Evolutionary conservation across 2,888 invertebrate genomes (phyloP).

Genomic region (Aspidapion aeneum): DNA sequence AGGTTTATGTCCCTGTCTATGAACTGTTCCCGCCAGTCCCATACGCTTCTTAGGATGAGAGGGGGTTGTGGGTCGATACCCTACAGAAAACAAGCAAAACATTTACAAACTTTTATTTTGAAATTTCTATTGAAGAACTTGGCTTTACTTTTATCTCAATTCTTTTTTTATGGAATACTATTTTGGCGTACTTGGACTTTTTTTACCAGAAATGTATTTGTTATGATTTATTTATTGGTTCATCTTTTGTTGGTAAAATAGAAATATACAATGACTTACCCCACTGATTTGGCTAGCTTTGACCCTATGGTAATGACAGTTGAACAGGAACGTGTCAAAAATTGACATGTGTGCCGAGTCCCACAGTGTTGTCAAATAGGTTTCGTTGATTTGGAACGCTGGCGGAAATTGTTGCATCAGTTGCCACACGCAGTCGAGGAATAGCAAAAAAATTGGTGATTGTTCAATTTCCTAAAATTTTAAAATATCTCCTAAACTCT

Average conservation of each 20-base stretch:
- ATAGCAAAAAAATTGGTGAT: slow-evolving; percentile 85
- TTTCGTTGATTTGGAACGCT: slow-evolving; percentile 89
- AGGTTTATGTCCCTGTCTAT: slow-evolving; percentile 73
- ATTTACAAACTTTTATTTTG: slow-evolving; percentile 1
- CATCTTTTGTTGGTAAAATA: too few species aligned
- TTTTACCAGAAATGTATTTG: too few species aligned
- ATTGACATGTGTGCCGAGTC: slow-evolving; percentile 84
- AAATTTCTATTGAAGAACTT: too few species aligned
- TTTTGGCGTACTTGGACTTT: too few species aligned
- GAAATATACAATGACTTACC: too few species aligned
- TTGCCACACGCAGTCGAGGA: slow-evolving; percentile 94
- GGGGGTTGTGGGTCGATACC: slow-evolving; percentile 41
- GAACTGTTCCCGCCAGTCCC: slow-evolving; percentile 92
- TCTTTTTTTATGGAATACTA: too few species aligned
- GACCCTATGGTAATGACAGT: slow-evolving; percentile 73
- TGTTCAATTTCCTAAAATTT: slow-evolving; percentile 53
- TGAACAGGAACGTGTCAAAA: slow-evolving; percentile 92
- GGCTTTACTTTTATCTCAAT: too few species aligned
- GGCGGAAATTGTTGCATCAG: slow-evolving; percentile 82
- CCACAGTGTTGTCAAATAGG: slow-evolving; percentile 89
- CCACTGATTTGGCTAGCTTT: slow-evolving; percentile 59
- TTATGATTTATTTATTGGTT: too few species aligned
- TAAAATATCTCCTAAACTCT: not conserved
- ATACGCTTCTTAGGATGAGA: slow-evolving; percentile 69
- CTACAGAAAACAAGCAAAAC: slow-evolving; percentile 40